Conservation (phyloP, 92 coral and sea anemone species). For the Phymanthus crucifer region DNA sequence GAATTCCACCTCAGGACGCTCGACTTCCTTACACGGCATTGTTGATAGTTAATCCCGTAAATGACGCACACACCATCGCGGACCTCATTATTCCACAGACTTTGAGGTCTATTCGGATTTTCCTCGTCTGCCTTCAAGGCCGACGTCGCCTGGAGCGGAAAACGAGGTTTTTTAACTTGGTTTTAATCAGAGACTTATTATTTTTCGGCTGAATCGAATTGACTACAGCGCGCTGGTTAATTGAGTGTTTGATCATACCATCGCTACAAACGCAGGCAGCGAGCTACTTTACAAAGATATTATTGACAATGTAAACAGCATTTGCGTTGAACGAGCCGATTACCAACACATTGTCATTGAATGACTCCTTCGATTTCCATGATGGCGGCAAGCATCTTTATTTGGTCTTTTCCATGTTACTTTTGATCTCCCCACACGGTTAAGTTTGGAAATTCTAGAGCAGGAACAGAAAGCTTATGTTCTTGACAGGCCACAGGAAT, state of each 20-base stretch:
- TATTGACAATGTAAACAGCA: constrained; percentile 2
- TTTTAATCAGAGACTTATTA: neutral
- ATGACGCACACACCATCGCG: neutral
- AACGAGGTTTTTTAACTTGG: neutral
- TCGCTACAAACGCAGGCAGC: neutral
- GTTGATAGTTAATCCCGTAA: neutral
- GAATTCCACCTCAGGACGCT: neutral
- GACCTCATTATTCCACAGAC: neutral
- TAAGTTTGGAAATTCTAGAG: neutral
- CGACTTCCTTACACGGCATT: constrained; percentile 8
- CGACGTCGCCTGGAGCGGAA: neutral
- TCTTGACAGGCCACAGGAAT: constrained; percentile 16
- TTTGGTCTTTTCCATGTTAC: neutral
- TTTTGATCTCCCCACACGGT: neutral
- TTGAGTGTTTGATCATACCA: neutral
- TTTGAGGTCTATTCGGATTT: neutral
- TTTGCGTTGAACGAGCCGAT: neutral
- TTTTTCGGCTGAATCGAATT: neutral
- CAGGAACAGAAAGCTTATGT: neutral
- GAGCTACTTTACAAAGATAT: neutral
- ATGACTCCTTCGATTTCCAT: neutral
- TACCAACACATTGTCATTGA: neutral
- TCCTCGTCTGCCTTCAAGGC: neutral
- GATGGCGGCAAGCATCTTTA: neutral
- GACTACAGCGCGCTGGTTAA: neutral